phyloP scores from a whole-genome alignment of 2,797 vertebrate genomes.

The Sarcoramphus papa region DNA sequence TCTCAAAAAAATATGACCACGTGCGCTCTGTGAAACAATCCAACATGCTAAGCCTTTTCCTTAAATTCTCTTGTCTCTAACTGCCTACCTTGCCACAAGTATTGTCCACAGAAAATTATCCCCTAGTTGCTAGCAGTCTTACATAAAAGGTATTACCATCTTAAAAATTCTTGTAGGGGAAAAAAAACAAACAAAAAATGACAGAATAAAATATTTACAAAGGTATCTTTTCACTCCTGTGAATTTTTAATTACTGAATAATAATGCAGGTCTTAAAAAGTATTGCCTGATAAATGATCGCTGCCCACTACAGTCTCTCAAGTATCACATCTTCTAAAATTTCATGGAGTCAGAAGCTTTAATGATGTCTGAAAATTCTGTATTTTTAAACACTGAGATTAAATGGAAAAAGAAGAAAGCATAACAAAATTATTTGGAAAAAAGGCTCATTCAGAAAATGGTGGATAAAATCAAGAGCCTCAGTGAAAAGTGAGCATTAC shows the following conservation, averaged over 20 bases:
- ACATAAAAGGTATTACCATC: neutral
- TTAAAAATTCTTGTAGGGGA: neutral
- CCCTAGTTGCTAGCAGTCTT: neutral
- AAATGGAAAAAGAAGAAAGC: neutral
- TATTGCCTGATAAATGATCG: neutral
- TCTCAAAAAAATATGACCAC: neutral
- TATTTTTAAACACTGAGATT: neutral
- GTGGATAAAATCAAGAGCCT: neutral
- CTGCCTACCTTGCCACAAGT: neutral
- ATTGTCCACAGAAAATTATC: neutral
- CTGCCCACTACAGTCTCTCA: conserved; percentile 34
- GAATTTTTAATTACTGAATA: conserved; percentile 73
- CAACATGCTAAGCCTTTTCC: neutral
- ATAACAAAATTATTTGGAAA: neutral
- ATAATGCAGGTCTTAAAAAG: conserved; percentile 34
- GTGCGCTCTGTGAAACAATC: neutral
- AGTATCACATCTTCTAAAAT: conserved; percentile 48
- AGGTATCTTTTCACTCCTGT: conserved; percentile 52
- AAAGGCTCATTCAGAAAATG: neutral
- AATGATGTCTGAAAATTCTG: conserved; percentile 2
- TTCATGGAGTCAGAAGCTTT: conserved; percentile 14
- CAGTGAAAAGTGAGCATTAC: neutral
- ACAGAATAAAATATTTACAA: conserved; percentile 67
- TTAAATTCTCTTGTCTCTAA: neutral
- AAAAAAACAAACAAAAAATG: neutral